Conservation (phyloP, 2,888 invertebrate species). For the Parelbella ahira region DNA sequence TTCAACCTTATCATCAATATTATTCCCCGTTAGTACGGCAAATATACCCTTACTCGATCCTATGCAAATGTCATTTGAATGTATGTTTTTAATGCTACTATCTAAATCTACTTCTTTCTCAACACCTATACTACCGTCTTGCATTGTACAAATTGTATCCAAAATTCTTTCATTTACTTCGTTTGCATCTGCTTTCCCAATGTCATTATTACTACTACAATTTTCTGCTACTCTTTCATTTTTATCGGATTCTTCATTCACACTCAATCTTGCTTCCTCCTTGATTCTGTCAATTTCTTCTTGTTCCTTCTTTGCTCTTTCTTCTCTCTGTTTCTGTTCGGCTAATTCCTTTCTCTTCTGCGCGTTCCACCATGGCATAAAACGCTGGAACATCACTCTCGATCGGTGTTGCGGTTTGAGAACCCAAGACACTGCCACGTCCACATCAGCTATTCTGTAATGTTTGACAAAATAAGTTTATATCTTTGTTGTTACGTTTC, state of each 20-base stretch:
- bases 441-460: constrained; percentile 72
- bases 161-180: neutral
- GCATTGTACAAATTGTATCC: constrained; percentile 5
- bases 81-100: neutral
- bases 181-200: constrained; percentile 7
- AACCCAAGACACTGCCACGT: constrained; percentile 72
- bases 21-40: too few relatives aligned
- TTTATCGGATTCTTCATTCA: constrained; percentile 15
- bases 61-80: too few relatives aligned
- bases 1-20: too few relatives aligned
- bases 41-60: too few relatives aligned
- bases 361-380: constrained; percentile 74
- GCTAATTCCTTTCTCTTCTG: constrained; percentile 58
- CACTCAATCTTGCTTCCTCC: constrained; percentile 5
- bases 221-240: constrained; percentile 1
- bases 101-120: neutral
- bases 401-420: constrained; percentile 72
- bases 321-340: constrained; percentile 49
- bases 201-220: too few relatives aligned
- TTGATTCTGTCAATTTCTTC: constrained; percentile 20
- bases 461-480: too few relatives aligned
- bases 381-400: constrained; percentile 72
- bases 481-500: too few relatives aligned
- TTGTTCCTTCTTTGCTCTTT: constrained; percentile 27
- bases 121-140: neutral